Evolutionary conservation across 2,797 vertebrate genomes (phyloP).

Genomic region (Brachyrhaphis roseni): DNA sequence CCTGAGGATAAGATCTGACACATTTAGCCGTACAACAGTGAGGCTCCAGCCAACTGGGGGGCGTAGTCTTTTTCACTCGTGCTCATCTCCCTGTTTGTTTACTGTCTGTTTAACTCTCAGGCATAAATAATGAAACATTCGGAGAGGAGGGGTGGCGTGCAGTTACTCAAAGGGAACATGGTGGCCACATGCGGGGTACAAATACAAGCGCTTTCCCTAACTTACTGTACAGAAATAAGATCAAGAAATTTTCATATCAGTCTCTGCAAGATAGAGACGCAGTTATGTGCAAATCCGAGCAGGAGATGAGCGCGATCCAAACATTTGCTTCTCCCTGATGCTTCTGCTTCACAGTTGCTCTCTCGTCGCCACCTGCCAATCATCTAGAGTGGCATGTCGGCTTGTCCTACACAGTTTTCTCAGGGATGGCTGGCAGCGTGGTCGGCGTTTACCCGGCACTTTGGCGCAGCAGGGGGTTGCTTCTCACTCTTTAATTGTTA

Average conservation of each 20-base stretch:
- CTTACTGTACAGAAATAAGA: conserved; percentile 54
- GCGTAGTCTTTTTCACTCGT: conserved; percentile 28
- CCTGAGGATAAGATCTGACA: conserved; percentile 71
- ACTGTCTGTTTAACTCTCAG: conserved; percentile 53
- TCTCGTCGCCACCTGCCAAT: conserved; percentile 63
- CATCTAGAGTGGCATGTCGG: conserved; percentile 62
- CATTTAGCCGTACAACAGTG: conserved; percentile 64
- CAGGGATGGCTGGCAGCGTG: conserved; percentile 48
- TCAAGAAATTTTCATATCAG: conserved; percentile 53
- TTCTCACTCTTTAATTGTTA: conserved; percentile 66
- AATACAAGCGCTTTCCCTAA: conserved; percentile 32
- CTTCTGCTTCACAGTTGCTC: conserved; percentile 43
- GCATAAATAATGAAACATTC: conserved; percentile 75
- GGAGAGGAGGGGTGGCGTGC: conserved; percentile 19
- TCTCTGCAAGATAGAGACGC: conserved; percentile 25
- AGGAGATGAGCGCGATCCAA: conserved; percentile 44
- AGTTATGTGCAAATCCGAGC: conserved; percentile 31
- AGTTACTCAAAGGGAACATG: conserved; percentile 58
- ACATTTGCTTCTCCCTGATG: conserved; percentile 53
- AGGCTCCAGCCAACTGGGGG: conserved; percentile 44
- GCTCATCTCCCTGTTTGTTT: conserved; percentile 67
- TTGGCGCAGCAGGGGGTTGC: conserved; percentile 64
- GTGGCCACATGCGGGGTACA: conserved; percentile 60
- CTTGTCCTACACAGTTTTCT: conserved; percentile 52
- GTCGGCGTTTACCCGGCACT: conserved; percentile 58